phyloP scores from a whole-genome alignment of 2,888 invertebrate species.

The Listrodromus nycthemerus region DNA sequence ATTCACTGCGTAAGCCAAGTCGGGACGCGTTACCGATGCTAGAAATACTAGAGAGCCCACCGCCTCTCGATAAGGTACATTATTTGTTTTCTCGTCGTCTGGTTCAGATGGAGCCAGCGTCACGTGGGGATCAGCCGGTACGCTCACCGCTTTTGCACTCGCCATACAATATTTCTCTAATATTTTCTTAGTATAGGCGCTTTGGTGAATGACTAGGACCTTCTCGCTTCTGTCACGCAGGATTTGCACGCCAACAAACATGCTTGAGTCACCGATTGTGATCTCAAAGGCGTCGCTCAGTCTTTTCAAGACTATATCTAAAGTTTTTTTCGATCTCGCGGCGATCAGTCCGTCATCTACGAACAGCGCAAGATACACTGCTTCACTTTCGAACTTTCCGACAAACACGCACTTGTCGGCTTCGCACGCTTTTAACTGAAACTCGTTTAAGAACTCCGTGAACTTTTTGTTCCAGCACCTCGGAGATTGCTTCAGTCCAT shows the following conservation, averaged over 20 bases:
- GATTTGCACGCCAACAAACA: neutral
- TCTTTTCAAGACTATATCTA: neutral
- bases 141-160: neutral
- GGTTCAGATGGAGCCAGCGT: neutral
- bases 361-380: neutral
- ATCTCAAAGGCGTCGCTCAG: neutral
- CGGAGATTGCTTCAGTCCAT: slow-evolving; percentile 78
- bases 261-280: neutral
- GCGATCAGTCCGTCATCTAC: neutral
- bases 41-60: neutral
- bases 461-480: neutral
- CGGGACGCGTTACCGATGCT: neutral
- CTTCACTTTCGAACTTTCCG: neutral
- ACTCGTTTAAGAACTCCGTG: neutral
- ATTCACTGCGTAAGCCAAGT: neutral
- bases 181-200: neutral
- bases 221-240: neutral
- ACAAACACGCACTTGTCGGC: neutral
- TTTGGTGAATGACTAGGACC: neutral
- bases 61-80: neutral
- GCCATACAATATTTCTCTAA: neutral
- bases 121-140: neutral
- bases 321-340: neutral
- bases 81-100: neutral
- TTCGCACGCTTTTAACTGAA: neutral